Evolutionary conservation across 92 coral and sea anemone species (phyloP).

Genomic region (Micromussa lordhowensis): DNA sequence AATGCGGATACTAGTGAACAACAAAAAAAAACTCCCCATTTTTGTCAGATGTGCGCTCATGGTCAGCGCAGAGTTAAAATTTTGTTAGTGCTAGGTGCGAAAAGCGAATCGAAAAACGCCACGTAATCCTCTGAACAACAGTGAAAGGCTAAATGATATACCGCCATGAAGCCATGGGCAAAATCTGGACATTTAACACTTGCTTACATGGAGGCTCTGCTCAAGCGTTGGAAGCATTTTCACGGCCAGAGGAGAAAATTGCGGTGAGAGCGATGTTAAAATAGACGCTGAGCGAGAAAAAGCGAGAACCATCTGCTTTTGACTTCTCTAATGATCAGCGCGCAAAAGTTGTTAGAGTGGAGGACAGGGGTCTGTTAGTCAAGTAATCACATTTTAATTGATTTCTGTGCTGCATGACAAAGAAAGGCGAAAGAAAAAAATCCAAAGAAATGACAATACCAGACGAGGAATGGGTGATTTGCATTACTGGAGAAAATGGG

Average conservation of each 20-base stretch:
- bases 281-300: not conserved
- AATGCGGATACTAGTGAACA: not conserved
- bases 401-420: conserved; percentile 5
- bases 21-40: not conserved
- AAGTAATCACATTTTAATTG: conserved; percentile 32
- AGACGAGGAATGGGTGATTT: conserved; percentile 14
- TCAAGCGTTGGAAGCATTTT: not conserved
- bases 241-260: conserved; percentile 31
- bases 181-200: not conserved
- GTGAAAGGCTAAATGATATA: not conserved
- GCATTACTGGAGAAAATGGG: conserved; percentile 17
- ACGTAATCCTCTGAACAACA: not conserved
- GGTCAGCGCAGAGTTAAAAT: not conserved
- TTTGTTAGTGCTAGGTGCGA: not conserved
- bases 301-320: not conserved
- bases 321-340: conserved; percentile 1
- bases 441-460: not conserved
- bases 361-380: not conserved
- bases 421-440: not conserved
- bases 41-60: not conserved
- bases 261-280: conserved; percentile 11
- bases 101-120: not conserved
- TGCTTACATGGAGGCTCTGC: not conserved
- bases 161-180: not conserved
- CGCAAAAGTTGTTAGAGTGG: not conserved